Evolutionary conservation across 2,797 vertebrate genomes (phyloP).

Genomic region (Spea hammondii): DNA sequence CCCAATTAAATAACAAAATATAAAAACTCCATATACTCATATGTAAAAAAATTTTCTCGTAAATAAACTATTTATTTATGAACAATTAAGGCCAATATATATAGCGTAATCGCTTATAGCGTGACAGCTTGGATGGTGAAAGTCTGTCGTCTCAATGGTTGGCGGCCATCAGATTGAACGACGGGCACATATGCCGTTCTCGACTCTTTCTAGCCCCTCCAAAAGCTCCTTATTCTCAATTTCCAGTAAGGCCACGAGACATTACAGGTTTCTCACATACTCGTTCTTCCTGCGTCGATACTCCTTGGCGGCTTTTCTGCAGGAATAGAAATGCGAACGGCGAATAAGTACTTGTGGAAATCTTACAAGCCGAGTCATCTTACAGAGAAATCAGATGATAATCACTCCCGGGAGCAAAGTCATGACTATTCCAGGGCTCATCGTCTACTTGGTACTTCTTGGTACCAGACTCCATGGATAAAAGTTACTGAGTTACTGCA

Average conservation of each 20-base stretch:
- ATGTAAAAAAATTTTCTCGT: too few species aligned
- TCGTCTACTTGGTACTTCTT: too few species aligned
- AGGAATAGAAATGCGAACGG: conserved; percentile 75
- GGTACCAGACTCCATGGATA: too few species aligned
- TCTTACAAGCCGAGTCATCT: conserved; percentile 55
- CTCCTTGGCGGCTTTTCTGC: conserved; percentile 74
- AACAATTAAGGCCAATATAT: conserved; percentile 51
- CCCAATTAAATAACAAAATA: too few species aligned
- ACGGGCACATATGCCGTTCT: conserved; percentile 68
- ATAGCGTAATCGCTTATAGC: too few species aligned
- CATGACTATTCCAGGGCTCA: too few species aligned
- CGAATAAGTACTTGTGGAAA: conserved; percentile 65
- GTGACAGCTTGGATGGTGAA: conserved; percentile 47
- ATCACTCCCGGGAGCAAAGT: too few species aligned
- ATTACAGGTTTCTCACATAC: conserved; percentile 73
- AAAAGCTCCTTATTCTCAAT: conserved; percentile 73
- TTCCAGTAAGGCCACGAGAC: conserved; percentile 69
- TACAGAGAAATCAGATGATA: conserved; percentile 46
- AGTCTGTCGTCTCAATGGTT: too few species aligned
- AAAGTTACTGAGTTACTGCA: too few species aligned
- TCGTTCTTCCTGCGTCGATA: conserved; percentile 73
- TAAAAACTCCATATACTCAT: too few species aligned
- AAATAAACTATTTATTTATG: too few species aligned
- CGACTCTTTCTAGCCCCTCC: conserved; percentile 71
- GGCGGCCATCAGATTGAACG: conserved; percentile 64